phyloP scores from a whole-genome alignment of 2,888 invertebrate genomes.

The Agrenia bidenticulata region DNA sequence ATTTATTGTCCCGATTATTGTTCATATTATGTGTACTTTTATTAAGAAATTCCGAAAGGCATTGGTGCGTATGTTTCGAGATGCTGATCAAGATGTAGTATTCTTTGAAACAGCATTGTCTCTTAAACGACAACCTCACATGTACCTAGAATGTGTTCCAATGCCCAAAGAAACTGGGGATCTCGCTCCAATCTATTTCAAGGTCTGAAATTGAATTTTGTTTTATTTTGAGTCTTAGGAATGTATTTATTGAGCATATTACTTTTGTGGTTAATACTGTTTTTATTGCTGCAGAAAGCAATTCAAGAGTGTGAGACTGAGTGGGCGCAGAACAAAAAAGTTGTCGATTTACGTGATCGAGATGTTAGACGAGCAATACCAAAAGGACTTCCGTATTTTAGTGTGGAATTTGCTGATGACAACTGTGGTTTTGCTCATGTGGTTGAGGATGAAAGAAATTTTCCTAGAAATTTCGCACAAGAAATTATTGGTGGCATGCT shows the following conservation, averaged over 20 bases:
- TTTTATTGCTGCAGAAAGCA: slow-evolving; percentile 69
- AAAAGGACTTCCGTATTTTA: slow-evolving; percentile 91
- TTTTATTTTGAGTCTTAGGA: too few relatives aligned
- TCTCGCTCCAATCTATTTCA: slow-evolving; percentile 92
- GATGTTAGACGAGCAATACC: slow-evolving; percentile 81
- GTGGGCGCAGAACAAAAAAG: slow-evolving; percentile 93
- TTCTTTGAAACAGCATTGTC: slow-evolving; percentile 86
- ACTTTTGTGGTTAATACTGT: not conserved
- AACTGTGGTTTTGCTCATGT: slow-evolving; percentile 90
- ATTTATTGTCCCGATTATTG: too few relatives aligned
- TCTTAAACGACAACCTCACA: slow-evolving; percentile 75
- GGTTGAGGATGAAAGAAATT: slow-evolving; percentile 86
- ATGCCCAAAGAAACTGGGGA: slow-evolving; percentile 79
- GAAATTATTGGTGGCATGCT: slow-evolving; percentile 95
- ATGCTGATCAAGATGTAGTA: slow-evolving; percentile 72
- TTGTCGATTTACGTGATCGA: slow-evolving; percentile 69
- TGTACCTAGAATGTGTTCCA: slow-evolving; percentile 86
- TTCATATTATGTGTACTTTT: slow-evolving; percentile 20
- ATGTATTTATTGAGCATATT: not conserved
- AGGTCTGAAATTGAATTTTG: slow-evolving; percentile 58
- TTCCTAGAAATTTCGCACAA: slow-evolving; percentile 87
- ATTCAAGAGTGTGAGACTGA: slow-evolving; percentile 91
- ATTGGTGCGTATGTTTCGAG: slow-evolving; percentile 74
- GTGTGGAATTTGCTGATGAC: slow-evolving; percentile 87
- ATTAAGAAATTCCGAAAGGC: slow-evolving; percentile 72